A percentile compares a stretch with the other conserved stretches of the same genome.
Conservation (phyloP, 2,888 invertebrate genomes). For the Drosophila mettleri region DNA sequence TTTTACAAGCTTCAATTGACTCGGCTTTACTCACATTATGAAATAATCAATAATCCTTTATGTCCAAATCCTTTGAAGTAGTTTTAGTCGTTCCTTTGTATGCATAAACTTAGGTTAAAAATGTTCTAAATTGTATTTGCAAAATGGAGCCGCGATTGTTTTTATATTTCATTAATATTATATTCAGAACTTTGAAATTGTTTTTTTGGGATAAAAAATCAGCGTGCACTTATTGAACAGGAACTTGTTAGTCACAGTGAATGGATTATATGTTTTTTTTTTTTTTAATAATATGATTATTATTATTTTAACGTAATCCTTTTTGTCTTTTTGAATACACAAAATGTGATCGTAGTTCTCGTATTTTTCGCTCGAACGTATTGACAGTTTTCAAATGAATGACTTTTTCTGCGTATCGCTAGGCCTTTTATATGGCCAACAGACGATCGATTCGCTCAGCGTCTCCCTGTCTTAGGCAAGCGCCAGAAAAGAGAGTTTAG, state of each 20-base stretch:
- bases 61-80: slow-evolving; percentile 16
- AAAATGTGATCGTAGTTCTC: neutral
- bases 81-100: neutral
- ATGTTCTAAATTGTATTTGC: slow-evolving; percentile 85
- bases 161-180: slow-evolving; percentile 84
- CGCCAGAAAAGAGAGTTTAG: neutral
- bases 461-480: slow-evolving; percentile 25
- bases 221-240: neutral
- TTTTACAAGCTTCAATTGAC: neutral
- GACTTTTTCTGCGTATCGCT: slow-evolving; percentile 59
- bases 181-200: slow-evolving; percentile 8
- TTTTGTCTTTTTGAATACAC: slow-evolving; percentile 6
- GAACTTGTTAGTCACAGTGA: neutral
- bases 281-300: neutral
- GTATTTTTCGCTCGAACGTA: slow-evolving; percentile 61
- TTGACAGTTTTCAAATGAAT: slow-evolving; percentile 80
- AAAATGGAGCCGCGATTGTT: slow-evolving; percentile 84
- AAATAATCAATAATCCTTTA: slow-evolving; percentile 13
- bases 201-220: neutral
- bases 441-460: slow-evolving; percentile 18
- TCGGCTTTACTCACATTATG: slow-evolving; percentile 30
- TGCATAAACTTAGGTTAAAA: slow-evolving; percentile 62
- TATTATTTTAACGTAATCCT: neutral
- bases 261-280: neutral
- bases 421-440: slow-evolving; percentile 73